phyloP scores from a whole-genome alignment of 2,797 vertebrate genomes.

The Ceyx erithaca region DNA sequence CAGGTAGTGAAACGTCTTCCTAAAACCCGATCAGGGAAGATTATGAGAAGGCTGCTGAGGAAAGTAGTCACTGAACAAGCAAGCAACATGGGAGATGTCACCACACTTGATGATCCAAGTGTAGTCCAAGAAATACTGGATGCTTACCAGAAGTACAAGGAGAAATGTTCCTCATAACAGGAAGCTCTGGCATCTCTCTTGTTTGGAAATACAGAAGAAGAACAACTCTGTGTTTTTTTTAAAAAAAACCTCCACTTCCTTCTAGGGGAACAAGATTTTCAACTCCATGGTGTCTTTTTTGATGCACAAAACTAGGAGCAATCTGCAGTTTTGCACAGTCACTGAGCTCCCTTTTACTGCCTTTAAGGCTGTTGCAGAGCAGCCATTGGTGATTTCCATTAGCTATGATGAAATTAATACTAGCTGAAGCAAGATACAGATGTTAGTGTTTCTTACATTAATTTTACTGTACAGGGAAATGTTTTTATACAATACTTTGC shows the following conservation, averaged over 20 bases:
- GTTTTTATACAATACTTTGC: neutral
- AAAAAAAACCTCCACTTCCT: neutral
- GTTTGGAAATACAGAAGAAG: neutral
- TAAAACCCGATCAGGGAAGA: conserved; percentile 96
- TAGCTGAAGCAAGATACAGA: neutral
- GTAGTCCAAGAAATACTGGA: conserved; percentile 87
- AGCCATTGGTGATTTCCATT: neutral
- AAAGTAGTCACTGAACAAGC: conserved; percentile 84
- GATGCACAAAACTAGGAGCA: neutral
- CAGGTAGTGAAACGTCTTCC: conserved; percentile 92
- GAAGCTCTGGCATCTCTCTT: neutral
- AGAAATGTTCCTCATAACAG: conserved; percentile 29
- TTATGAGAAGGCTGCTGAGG: conserved; percentile 92
- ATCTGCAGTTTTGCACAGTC: neutral
- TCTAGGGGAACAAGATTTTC: neutral
- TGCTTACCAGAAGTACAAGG: conserved; percentile 80
- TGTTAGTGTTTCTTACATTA: neutral
- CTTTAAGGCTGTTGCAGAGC: neutral
- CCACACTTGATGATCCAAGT: conserved; percentile 90
- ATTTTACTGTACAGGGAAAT: neutral
- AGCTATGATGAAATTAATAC: neutral
- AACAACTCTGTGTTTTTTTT: neutral
- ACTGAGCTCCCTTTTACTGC: neutral
- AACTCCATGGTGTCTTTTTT: neutral
- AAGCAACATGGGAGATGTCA: conserved; percentile 86